phyloP scores from a whole-genome alignment of 2,797 vertebrate genomes.

The Rousettus madagascariensis region DNA sequence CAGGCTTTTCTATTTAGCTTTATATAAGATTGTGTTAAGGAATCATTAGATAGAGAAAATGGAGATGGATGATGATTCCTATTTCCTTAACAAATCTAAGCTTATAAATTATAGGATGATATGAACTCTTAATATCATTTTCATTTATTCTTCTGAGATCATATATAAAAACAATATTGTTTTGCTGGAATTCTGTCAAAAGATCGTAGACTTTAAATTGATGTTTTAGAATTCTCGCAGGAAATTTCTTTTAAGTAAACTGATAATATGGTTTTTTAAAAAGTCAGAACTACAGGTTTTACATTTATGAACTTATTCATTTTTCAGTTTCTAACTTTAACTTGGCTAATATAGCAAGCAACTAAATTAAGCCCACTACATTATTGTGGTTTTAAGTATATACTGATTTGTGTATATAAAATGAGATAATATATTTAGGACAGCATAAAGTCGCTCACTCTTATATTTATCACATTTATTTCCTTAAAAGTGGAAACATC shows the following conservation, averaged over 20 bases:
- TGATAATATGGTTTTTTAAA: conserved; percentile 39
- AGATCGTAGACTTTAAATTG: conserved; percentile 2
- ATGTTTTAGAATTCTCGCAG: neutral
- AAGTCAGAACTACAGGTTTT: conserved; percentile 37
- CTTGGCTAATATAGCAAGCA: conserved; percentile 31
- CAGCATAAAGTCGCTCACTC: conserved; percentile 47
- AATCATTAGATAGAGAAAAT: conserved; percentile 39
- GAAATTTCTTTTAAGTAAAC: conserved; percentile 49
- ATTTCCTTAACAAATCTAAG: conserved; percentile 35
- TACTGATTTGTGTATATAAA: conserved; percentile 44
- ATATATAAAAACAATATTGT: conserved; percentile 6
- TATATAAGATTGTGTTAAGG: conserved; percentile 15
- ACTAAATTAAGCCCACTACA: conserved; percentile 50
- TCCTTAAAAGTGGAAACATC: conserved; percentile 51
- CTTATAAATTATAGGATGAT: conserved; percentile 17
- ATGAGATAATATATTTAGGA: conserved; percentile 59
- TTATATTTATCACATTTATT: conserved; percentile 66
- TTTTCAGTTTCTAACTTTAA: conserved; percentile 56
- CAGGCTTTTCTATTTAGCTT: conserved; percentile 48
- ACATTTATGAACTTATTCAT: conserved; percentile 20
- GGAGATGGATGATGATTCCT: neutral
- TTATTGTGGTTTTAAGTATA: conserved; percentile 61
- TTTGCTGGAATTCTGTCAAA: conserved; percentile 30
- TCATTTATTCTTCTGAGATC: conserved; percentile 1
- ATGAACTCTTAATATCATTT: conserved; percentile 15